A percentile compares a stretch with the other conserved stretches of the same genome.
These are phyloP conservation scores for Vesta saturnalis DNA, from an alignment of 2,888 invertebrate species.

Conservation along the genomic window DNA sequence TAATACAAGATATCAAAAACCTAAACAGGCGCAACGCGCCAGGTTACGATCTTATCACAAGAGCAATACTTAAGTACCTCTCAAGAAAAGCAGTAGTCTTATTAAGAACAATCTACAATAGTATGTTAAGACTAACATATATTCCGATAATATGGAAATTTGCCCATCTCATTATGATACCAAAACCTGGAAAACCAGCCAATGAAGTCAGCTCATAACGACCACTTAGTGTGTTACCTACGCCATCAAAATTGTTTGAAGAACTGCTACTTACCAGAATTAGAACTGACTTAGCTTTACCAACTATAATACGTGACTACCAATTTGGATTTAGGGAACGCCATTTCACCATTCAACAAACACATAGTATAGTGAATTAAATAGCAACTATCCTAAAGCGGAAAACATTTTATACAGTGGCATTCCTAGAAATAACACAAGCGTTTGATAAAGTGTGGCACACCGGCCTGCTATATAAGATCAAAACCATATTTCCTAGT, in stretches of 20 bases:
- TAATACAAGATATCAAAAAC: slow-evolving; percentile 6
- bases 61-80: slow-evolving; percentile 8
- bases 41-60: too few species aligned
- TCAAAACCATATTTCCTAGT: neutral
- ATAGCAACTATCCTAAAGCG: neutral
- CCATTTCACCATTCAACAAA: too few species aligned
- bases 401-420: too few species aligned
- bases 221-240: slow-evolving; percentile 43
- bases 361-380: slow-evolving; percentile 10
- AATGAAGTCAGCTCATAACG: too few species aligned
- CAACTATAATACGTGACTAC: too few species aligned
- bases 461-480: slow-evolving; percentile 1
- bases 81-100: slow-evolving; percentile 5
- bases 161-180: slow-evolving; percentile 44
- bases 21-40: slow-evolving; percentile 14
- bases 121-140: too few species aligned
- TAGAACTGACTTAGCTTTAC: slow-evolving; percentile 28
- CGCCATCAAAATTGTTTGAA: slow-evolving; percentile 42
- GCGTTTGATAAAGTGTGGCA: too few species aligned
- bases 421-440: too few species aligned
- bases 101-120: too few species aligned
- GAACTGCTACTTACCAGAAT: slow-evolving; percentile 44
- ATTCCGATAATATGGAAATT: too few species aligned
- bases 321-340: too few species aligned
- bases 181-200: too few species aligned